Conservation (phyloP, 1,140 invertebrate genomes). For the Mesaphorura yosii region DNA sequence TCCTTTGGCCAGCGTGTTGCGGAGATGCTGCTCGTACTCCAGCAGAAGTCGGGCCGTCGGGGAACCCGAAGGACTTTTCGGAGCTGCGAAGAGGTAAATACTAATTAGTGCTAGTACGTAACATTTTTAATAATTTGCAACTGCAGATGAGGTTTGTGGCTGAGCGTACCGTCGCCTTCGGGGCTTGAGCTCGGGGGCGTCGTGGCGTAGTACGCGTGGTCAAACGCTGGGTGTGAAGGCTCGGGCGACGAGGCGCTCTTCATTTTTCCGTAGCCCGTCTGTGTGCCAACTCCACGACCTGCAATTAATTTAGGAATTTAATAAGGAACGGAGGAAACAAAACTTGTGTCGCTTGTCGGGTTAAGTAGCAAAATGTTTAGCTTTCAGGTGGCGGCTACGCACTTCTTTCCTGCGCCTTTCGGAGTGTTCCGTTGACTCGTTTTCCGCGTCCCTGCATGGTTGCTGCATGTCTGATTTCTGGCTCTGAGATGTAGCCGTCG, state of each 20-base stretch:
- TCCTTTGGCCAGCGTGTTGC: slow-evolving; percentile 84
- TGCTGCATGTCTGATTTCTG: slow-evolving; percentile 27
- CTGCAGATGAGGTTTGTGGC: too few species aligned
- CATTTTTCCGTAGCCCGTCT: slow-evolving; percentile 26
- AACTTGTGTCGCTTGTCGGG: not conserved
- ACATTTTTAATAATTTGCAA: too few species aligned
- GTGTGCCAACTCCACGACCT: slow-evolving; percentile 31
- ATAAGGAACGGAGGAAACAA: not conserved
- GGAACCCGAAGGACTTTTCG: slow-evolving; percentile 55
- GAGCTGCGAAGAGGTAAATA: slow-evolving; percentile 3
- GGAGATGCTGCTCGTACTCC: slow-evolving; percentile 88
- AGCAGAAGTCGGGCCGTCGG: slow-evolving; percentile 73
- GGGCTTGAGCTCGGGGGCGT: slow-evolving; percentile 67
- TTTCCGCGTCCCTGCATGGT: slow-evolving; percentile 5
- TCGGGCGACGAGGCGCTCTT: slow-evolving; percentile 43
- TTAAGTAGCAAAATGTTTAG: too few species aligned
- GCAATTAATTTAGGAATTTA: not conserved
- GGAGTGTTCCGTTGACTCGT: slow-evolving; percentile 18
- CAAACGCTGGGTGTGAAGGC: slow-evolving; percentile 71
- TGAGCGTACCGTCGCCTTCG: slow-evolving; percentile 29
- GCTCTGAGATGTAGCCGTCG: slow-evolving; percentile 30
- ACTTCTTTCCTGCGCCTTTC: slow-evolving; percentile 30
- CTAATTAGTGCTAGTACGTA: too few species aligned
- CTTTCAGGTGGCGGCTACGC: slow-evolving; percentile 7
- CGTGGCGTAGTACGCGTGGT: slow-evolving; percentile 85